Conservation (phyloP, 2,113 vertebrate genomes). For the Rhynchopsitta pachyrhyncha region DNA sequence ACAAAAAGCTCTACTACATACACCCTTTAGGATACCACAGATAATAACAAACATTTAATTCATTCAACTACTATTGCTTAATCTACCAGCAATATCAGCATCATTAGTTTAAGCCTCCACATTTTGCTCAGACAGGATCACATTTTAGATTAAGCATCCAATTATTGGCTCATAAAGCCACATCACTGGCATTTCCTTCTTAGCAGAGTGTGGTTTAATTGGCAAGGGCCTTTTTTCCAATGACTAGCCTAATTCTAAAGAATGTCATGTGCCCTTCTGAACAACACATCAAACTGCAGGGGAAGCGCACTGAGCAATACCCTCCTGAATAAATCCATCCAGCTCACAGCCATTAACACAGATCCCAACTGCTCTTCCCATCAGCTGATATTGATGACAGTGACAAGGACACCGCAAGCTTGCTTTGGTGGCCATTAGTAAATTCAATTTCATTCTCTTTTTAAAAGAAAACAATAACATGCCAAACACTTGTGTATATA, state of each 20-base stretch:
- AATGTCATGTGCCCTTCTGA: not conserved
- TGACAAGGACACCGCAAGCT: not conserved
- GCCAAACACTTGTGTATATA: not conserved
- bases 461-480: not conserved
- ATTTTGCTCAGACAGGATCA: conserved; percentile 5
- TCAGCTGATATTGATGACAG: not conserved
- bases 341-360: not conserved
- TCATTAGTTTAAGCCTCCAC: conserved; percentile 23
- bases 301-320: not conserved
- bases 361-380: not conserved
- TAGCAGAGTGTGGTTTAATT: conserved; percentile 4
- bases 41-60: conserved; percentile 46
- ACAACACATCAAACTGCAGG: conserved; percentile 1
- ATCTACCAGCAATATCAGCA: conserved; percentile 43
- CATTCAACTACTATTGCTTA: not conserved
- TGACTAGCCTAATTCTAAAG: conserved; percentile 1
- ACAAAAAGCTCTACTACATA: not conserved
- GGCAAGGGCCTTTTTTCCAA: conserved; percentile 14
- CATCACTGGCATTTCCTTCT: conserved; percentile 17
- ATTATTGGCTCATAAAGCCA: conserved; percentile 42
- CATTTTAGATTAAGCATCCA: conserved; percentile 44
- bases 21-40: not conserved
- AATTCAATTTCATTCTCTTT: not conserved
- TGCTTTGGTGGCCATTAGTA: not conserved
- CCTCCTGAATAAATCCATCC: conserved; percentile 18